These are phyloP conservation scores for Diploptera punctata DNA, from an alignment of 2,888 invertebrate genomes.

Conservation along the genomic window DNA sequence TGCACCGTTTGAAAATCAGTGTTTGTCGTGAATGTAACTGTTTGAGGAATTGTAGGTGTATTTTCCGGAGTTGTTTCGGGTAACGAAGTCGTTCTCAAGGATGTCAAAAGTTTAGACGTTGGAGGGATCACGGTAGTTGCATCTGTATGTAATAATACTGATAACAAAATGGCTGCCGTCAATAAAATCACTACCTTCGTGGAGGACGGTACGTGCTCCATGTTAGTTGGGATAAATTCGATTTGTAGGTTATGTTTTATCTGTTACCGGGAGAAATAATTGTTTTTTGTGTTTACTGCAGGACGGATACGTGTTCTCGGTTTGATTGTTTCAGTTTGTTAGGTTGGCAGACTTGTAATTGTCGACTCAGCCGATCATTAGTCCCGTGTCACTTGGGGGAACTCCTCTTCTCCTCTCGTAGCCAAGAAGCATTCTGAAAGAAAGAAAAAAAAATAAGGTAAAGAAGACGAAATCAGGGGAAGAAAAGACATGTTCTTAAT, in stretches of 20 bases:
- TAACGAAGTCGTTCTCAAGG: background rate
- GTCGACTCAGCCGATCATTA: background rate
- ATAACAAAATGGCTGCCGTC: background rate
- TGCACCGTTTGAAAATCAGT: background rate
- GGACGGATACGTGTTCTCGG: background rate
- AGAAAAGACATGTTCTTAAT: background rate
- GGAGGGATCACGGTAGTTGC: background rate
- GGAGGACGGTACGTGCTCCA: too few species aligned
- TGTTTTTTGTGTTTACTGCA: background rate
- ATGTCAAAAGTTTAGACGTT: background rate
- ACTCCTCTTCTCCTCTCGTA: background rate
- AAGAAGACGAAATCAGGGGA: background rate
- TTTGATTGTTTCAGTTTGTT: background rate
- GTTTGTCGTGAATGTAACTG: background rate
- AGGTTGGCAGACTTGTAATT: background rate
- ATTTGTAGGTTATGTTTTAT: too few species aligned
- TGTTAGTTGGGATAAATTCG: too few species aligned
- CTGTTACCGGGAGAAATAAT: too few species aligned
- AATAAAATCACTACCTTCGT: too few species aligned
- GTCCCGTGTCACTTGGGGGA: background rate
- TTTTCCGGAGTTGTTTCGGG: background rate
- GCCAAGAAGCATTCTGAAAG: conserved; percentile 1
- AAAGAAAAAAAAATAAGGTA: too few species aligned
- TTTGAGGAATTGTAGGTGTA: background rate
- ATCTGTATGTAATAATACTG: background rate